Evolutionary conservation across 2,113 vertebrate species (phyloP).

Genomic region (Argyrosomus japonicus): DNA sequence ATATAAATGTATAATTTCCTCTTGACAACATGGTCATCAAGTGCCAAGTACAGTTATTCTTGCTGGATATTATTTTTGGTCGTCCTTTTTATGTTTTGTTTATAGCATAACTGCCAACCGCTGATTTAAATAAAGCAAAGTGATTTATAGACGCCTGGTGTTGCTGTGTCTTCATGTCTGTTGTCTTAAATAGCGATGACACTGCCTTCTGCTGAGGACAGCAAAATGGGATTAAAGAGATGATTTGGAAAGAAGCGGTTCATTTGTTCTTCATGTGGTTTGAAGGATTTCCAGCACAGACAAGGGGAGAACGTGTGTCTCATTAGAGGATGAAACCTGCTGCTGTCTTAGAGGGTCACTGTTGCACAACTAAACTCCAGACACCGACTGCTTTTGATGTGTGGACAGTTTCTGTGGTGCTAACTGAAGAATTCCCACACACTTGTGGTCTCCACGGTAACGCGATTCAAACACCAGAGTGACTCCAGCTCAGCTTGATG

Average conservation of each 20-base stretch:
- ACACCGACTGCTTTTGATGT: not conserved
- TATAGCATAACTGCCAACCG: constrained; percentile 77
- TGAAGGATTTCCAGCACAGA: not conserved
- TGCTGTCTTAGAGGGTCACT: not conserved
- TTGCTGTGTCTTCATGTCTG: constrained; percentile 29
- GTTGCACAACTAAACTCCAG: not conserved
- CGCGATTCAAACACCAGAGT: not conserved
- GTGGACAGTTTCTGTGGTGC: not conserved
- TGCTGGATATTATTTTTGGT: constrained; percentile 75
- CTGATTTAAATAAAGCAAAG: constrained; percentile 86
- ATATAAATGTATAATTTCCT: constrained; percentile 42
- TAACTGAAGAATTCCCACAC: not conserved
- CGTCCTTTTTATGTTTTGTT: constrained; percentile 63
- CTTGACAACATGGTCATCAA: constrained; percentile 69
- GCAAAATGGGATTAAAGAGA: not conserved
- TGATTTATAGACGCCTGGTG: constrained; percentile 82
- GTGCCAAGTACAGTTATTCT: constrained; percentile 86
- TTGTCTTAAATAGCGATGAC: constrained; percentile 6
- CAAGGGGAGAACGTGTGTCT: not conserved
- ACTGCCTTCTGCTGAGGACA: not conserved
- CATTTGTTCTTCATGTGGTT: not conserved
- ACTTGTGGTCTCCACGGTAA: not conserved
- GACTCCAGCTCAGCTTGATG: not conserved
- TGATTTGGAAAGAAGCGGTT: not conserved
- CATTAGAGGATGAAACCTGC: not conserved